Conservation (phyloP, 2,888 invertebrate species). For the Erebia aethiops region DNA sequence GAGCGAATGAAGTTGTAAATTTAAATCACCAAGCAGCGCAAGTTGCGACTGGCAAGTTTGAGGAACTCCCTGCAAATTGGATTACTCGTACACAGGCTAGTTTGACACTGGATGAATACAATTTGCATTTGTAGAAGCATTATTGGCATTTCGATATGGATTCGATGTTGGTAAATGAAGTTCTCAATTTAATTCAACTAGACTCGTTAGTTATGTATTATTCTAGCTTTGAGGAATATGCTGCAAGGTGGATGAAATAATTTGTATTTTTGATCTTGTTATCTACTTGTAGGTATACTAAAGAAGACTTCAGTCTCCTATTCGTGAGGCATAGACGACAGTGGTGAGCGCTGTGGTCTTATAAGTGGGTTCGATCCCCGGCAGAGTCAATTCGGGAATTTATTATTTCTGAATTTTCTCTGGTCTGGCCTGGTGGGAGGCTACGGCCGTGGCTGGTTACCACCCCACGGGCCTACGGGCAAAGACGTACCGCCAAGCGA, state of each 20-base stretch:
- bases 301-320: too few relatives aligned
- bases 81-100: constrained; percentile 65
- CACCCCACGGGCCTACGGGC: too few relatives aligned
- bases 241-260: background rate
- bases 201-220: background rate
- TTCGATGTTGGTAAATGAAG: constrained; percentile 5
- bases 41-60: constrained; percentile 47
- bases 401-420: too few relatives aligned
- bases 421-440: too few relatives aligned
- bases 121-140: constrained; percentile 23
- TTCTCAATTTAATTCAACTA: constrained; percentile 14
- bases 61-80: constrained; percentile 75
- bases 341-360: too few relatives aligned
- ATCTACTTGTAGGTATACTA: background rate
- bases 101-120: constrained; percentile 54
- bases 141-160: constrained; percentile 24
- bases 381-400: too few relatives aligned
- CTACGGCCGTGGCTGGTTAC: too few relatives aligned
- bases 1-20: constrained; percentile 71
- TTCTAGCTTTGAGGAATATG: background rate
- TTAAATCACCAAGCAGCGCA: constrained; percentile 78
- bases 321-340: too few relatives aligned
- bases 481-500: too few relatives aligned
- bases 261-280: background rate
- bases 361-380: too few relatives aligned